Conservation (phyloP, 2,888 invertebrate species). For the Caenorhabditis sp. region DNA sequence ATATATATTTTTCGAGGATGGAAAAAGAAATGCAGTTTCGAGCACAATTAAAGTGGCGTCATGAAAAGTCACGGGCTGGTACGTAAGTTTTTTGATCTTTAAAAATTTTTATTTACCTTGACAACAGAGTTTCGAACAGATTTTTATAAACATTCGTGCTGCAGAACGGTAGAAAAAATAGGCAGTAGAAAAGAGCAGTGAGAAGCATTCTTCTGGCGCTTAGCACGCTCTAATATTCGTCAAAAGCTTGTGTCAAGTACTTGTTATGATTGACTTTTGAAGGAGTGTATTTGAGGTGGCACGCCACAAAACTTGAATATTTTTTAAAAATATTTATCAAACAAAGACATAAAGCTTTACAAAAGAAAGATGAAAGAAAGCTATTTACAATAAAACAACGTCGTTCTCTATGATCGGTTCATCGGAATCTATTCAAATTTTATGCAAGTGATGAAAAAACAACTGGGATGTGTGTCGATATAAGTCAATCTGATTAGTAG, state of each 20-base stretch:
- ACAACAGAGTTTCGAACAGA: constrained; percentile 41
- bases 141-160: constrained; percentile 28
- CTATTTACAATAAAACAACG: constrained; percentile 51
- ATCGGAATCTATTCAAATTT: constrained; percentile 50
- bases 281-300: neutral
- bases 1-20: too few species aligned
- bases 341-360: constrained; percentile 38
- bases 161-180: too few species aligned
- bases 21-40: too few species aligned
- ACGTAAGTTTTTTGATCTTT: too few species aligned
- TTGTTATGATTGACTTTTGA: constrained; percentile 24
- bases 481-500: neutral
- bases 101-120: constrained; percentile 26
- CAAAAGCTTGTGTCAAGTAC: neutral
- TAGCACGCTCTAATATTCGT: too few species aligned
- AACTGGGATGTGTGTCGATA: constrained; percentile 38
- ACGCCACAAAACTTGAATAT: constrained; percentile 14
- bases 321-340: constrained; percentile 33
- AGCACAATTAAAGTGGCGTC: too few species aligned
- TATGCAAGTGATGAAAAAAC: constrained; percentile 59
- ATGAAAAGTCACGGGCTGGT: too few species aligned
- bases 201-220: too few species aligned
- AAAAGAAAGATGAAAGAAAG: constrained; percentile 18
- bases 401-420: constrained; percentile 33
- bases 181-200: neutral